Evolutionary conservation across 2,888 invertebrate genomes (phyloP).

Genomic region (Melanostoma mellinum): DNA sequence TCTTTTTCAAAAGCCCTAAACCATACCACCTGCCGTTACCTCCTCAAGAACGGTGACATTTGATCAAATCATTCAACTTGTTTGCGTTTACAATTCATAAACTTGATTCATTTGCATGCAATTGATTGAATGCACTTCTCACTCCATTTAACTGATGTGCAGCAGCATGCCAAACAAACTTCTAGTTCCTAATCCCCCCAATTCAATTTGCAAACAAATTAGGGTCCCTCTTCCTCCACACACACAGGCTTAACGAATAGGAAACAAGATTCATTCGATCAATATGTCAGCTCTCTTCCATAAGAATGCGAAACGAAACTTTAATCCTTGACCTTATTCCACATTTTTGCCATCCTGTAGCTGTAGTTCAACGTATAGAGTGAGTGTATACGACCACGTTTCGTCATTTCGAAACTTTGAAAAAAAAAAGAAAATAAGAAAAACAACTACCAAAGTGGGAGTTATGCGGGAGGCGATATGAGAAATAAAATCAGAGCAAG

Average conservation of each 20-base stretch:
- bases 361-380: no score
- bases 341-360: no score
- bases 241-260: constrained; percentile 10
- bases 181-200: background rate
- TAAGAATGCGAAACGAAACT: constrained; percentile 24
- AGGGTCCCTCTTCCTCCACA: background rate
- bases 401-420: background rate
- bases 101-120: constrained; percentile 44
- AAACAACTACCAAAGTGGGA: background rate
- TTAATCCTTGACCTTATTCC: constrained; percentile 50
- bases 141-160: constrained; percentile 32
- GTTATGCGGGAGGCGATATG: background rate
- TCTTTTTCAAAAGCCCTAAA: no score
- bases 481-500: constrained; percentile 48
- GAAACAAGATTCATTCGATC: constrained; percentile 31
- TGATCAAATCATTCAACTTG: no score
- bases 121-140: constrained; percentile 45
- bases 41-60: no score
- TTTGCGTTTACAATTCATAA: background rate
- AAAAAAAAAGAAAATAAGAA: background rate
- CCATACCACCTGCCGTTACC: no score
- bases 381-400: background rate
- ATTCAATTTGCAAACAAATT: constrained; percentile 42
- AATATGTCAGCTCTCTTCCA: constrained; percentile 19
- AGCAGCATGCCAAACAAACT: background rate